Conservation (phyloP, 2,888 invertebrate genomes). For the Euzophera pinguis region DNA sequence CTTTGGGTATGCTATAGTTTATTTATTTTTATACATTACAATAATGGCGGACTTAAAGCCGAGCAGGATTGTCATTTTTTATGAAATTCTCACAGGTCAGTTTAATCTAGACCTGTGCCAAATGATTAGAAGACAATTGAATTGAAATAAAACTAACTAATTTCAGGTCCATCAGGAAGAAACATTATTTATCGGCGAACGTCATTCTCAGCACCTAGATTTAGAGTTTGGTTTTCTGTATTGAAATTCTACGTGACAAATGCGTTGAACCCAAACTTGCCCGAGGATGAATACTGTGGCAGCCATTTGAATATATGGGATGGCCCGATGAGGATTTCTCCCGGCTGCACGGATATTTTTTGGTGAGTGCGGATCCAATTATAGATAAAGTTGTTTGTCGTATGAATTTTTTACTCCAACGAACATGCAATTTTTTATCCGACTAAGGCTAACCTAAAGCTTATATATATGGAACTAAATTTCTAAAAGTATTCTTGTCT, state of each 20-base stretch:
- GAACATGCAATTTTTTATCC: not conserved
- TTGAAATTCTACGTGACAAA: slow-evolving; percentile 90
- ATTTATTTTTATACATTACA: too few relatives aligned
- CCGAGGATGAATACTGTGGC: slow-evolving; percentile 87
- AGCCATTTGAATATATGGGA: slow-evolving; percentile 94
- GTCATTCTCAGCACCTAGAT: slow-evolving; percentile 83
- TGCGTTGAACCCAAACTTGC: slow-evolving; percentile 81
- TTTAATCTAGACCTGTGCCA: too few relatives aligned
- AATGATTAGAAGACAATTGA: too few relatives aligned
- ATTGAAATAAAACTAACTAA: not conserved
- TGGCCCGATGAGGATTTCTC: slow-evolving; percentile 87
- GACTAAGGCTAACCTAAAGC: too few relatives aligned
- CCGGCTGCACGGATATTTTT: slow-evolving; percentile 88
- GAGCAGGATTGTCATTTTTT: too few relatives aligned
- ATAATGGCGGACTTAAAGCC: too few relatives aligned
- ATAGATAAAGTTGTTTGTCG: slow-evolving; percentile 15
- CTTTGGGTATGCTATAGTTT: too few relatives aligned
- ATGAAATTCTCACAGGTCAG: too few relatives aligned
- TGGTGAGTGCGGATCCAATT: slow-evolving; percentile 80
- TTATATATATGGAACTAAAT: too few relatives aligned
- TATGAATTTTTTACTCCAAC: slow-evolving; percentile 12
- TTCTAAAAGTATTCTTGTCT: too few relatives aligned
- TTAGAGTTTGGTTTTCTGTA: slow-evolving; percentile 91
- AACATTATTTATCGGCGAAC: slow-evolving; percentile 76
- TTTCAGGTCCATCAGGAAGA: slow-evolving; percentile 73